Evolutionary conservation across 2,797 vertebrate species (phyloP), one percentile per base, ranked within the genome.

Genomic region (Myripristis murdjan): DNA sequence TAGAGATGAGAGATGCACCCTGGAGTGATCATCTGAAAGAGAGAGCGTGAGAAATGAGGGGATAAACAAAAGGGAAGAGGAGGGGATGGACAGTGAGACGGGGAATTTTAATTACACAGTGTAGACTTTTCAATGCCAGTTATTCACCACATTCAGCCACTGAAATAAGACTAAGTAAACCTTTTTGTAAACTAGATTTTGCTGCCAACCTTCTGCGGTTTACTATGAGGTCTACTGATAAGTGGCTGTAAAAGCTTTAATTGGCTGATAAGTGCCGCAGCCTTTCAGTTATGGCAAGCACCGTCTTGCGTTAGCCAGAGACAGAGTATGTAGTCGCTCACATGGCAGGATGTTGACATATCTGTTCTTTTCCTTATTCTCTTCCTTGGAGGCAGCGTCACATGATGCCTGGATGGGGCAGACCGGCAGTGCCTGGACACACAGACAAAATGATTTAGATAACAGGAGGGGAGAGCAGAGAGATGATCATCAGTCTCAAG

Each of bases 341-440:
- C 98, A 99, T 79, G 98, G 98, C 76, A 99, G 92, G 89, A 99
- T 99, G 93, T 99, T 99, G 77, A 99, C 96, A 0, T 99, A 99
- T 95, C 98, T 92, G 92, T 99, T 99, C 93, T 99, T 99, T 93
- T 99, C 98, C 89, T 99, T 99, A 89, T 99, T 99, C 93, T 99
- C 98, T 78, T 99, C 98, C 84, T 99, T 99, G 63, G 97, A 99
- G 63, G 98, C 98, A 56, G 98, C 98, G 75, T 99, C 97, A 64
- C 97, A 98, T 0, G 97, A 96, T 47, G 97, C 97, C 91, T 99
- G 98, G 73, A 99, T 99, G 47, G 98, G 98, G 82, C 98, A 99
- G 0, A 97, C 96, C 52, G 98, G 98, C 69, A 99, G 94, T 28
- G 97, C 96, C 98, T 99, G 79, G 61, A 90, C 70, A 66, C 26